A percentile compares a stretch with the other conserved stretches of the same genome.
Conservation (phyloP, 2,113 vertebrate genomes). For the Eulemur macaco region DNA sequence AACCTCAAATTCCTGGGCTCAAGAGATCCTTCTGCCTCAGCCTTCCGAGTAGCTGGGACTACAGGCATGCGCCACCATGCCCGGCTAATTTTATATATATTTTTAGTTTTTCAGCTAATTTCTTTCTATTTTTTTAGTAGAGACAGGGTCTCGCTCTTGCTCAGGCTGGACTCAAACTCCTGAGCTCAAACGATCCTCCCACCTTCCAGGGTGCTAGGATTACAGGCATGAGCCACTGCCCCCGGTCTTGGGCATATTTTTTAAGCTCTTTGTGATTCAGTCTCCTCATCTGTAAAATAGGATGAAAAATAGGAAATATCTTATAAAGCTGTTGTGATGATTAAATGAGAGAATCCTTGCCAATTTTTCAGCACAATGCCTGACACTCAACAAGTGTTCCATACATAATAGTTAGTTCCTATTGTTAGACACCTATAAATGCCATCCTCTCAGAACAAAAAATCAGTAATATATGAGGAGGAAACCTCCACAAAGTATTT, state of each 20-base stretch:
- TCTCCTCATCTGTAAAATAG: neutral
- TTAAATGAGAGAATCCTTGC: neutral
- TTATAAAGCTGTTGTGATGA: neutral
- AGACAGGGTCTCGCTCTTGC: too few species aligned
- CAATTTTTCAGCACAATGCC: neutral
- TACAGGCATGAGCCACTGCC: too few species aligned
- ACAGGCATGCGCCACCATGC: too few species aligned
- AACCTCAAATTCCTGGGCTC: too few species aligned
- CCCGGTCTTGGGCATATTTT: neutral
- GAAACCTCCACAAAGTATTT: neutral
- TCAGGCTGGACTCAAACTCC: too few species aligned
- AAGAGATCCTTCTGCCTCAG: too few species aligned
- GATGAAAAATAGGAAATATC: neutral
- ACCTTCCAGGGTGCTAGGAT: too few species aligned
- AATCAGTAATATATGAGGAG: neutral
- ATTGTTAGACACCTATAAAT: neutral
- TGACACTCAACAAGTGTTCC: neutral
- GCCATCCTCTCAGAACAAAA: neutral
- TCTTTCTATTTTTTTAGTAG: too few species aligned
- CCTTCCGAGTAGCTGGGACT: too few species aligned
- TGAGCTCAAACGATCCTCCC: too few species aligned
- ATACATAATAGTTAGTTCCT: neutral
- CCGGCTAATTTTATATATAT: too few species aligned
- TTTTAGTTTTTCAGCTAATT: too few species aligned
- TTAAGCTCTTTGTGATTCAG: neutral